These are phyloP conservation scores for Lineus longissimus DNA, from an alignment of 1,140 invertebrate genomes.

Conservation along the genomic window DNA sequence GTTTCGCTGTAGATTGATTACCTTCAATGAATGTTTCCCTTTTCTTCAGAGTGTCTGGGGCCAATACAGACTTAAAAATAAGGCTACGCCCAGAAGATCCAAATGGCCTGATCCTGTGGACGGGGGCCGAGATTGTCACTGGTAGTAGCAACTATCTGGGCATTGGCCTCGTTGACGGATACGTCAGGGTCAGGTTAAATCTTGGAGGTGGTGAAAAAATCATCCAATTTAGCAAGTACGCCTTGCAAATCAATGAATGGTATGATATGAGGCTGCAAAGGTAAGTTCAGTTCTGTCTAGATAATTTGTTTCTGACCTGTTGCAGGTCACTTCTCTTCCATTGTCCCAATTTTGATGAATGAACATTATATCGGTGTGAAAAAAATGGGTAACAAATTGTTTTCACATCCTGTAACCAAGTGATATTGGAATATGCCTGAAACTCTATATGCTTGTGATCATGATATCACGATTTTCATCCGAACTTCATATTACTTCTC, in stretches of 20 bases:
- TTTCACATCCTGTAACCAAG: neutral
- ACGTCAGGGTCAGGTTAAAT: slow-evolving; percentile 62
- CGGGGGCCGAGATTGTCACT: slow-evolving; percentile 62
- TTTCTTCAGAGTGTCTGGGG: slow-evolving; percentile 67
- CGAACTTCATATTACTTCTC: too few species aligned
- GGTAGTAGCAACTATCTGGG: slow-evolving; percentile 70
- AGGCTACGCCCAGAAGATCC: slow-evolving; percentile 65
- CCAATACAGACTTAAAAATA: slow-evolving; percentile 77
- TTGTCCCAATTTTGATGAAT: too few species aligned
- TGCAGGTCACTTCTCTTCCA: too few species aligned
- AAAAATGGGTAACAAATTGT: neutral
- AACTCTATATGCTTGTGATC: too few species aligned
- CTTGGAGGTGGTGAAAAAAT: slow-evolving; percentile 68
- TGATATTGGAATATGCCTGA: neutral
- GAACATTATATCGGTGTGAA: neutral
- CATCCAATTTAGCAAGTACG: slow-evolving; percentile 79
- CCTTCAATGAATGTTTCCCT: neutral
- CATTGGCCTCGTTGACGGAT: slow-evolving; percentile 76
- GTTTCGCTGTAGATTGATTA: too few species aligned
- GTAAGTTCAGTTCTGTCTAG: slow-evolving; percentile 57
- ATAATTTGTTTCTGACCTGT: too few species aligned
- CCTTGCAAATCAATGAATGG: slow-evolving; percentile 87
- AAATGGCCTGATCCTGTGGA: slow-evolving; percentile 85
- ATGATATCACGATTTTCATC: too few species aligned
- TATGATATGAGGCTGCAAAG: slow-evolving; percentile 81